A percentile compares a stretch with the other conserved stretches of the same genome.
phyloP scores from a whole-genome alignment of 2,888 invertebrate genomes.

The Stenotaenia linearis region DNA sequence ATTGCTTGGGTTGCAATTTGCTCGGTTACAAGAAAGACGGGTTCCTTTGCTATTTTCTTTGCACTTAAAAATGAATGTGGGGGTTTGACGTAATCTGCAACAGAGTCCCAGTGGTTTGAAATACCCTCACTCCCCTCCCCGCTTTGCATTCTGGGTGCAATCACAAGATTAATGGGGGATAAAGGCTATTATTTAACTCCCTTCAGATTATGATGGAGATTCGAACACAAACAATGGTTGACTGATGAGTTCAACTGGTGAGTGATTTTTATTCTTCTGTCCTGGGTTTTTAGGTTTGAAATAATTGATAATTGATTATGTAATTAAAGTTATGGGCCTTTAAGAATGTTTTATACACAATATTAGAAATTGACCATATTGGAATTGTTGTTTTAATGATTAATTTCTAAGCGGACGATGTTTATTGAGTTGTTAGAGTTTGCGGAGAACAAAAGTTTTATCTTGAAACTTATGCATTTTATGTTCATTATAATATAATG shows the following conservation, averaged over 20 bases:
- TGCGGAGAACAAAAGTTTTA: too few relatives aligned
- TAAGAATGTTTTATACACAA: too few relatives aligned
- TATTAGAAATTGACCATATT: too few relatives aligned
- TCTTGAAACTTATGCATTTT: too few relatives aligned
- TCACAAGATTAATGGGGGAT: background rate
- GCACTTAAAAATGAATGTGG: background rate
- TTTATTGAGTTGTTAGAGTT: too few relatives aligned
- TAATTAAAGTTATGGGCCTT: too few relatives aligned
- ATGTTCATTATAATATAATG: too few relatives aligned
- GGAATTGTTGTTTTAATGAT: too few relatives aligned
- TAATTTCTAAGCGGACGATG: too few relatives aligned
- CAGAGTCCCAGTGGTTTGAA: background rate
- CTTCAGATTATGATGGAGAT: background rate
- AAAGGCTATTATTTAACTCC: background rate
- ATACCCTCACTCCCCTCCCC: background rate
- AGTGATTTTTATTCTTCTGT: background rate
- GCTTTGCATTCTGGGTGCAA: background rate
- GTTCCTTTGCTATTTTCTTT: background rate
- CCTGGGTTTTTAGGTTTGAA: background rate
- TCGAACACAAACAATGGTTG: background rate
- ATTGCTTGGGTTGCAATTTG: background rate
- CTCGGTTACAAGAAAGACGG: background rate
- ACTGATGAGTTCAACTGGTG: background rate
- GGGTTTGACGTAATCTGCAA: background rate
- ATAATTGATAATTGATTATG: too few relatives aligned